These are phyloP conservation scores for Alligator mississippiensis DNA, from an alignment of 2,113 vertebrate species.

Conservation along the genomic window DNA sequence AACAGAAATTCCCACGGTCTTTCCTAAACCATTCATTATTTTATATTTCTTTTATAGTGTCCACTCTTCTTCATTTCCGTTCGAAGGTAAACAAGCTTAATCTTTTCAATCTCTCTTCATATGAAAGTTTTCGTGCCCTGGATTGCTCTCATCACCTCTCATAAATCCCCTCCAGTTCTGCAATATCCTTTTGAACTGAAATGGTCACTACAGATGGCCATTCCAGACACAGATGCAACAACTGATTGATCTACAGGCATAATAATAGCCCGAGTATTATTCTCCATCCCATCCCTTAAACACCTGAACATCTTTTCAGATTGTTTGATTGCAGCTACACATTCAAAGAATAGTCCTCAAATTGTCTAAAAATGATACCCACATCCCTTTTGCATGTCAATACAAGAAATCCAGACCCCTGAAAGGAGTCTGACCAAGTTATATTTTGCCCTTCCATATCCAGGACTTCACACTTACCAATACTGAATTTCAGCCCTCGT, in stretches of 20 bases:
- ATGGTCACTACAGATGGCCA: not conserved
- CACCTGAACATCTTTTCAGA: not conserved
- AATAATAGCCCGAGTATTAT: not conserved
- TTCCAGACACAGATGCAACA: not conserved
- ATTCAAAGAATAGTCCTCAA: not conserved
- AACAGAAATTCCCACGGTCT: not conserved
- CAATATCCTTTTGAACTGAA: not conserved
- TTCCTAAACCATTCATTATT: not conserved
- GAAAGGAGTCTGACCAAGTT: not conserved
- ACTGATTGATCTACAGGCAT: not conserved
- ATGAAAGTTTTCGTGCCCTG: rapidly evolving
- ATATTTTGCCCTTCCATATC: not conserved
- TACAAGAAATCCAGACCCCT: not conserved
- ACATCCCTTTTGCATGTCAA: not conserved
- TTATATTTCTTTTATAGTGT: not conserved
- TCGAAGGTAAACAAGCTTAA: not conserved
- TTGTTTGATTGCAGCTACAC: not conserved
- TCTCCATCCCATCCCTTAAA: not conserved
- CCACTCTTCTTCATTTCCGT: not conserved
- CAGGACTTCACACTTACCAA: not conserved
- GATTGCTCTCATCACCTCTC: not conserved
- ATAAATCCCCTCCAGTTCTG: not conserved
- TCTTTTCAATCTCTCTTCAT: not conserved
- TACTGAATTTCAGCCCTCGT: not conserved
- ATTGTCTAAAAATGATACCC: not conserved